A percentile compares a stretch with the other conserved stretches of the same genome.
Evolutionary conservation across 2,113 vertebrate species (phyloP).

Genomic region (Sphaerodactylus townsendi): DNA sequence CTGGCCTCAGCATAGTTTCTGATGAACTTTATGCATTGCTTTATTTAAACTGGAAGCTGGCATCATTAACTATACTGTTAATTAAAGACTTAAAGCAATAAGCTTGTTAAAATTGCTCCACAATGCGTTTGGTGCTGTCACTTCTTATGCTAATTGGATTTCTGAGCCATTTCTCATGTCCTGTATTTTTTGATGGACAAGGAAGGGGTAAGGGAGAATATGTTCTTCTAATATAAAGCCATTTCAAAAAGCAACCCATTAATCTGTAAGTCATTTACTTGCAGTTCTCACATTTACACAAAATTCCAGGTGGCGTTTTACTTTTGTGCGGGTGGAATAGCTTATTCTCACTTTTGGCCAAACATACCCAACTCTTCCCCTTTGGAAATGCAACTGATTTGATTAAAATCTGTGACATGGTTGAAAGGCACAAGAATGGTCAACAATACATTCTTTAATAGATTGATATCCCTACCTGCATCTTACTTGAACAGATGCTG

Average conservation of each 20-base stretch:
- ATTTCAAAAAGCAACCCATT: not conserved
- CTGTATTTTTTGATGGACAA: not conserved
- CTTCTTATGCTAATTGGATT: constrained; percentile 42
- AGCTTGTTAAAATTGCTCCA: constrained; percentile 11
- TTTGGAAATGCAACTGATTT: not conserved
- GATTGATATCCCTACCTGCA: too few relatives aligned
- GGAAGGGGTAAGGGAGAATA: not conserved
- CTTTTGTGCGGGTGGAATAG: not conserved
- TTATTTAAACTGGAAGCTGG: not conserved
- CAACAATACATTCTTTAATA: too few relatives aligned
- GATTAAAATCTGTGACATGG: not conserved
- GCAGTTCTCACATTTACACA: not conserved
- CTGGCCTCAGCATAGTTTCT: not conserved
- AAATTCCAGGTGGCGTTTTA: not conserved
- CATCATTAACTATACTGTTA: not conserved
- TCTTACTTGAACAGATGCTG: too few relatives aligned
- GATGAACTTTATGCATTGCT: not conserved
- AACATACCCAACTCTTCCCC: not conserved
- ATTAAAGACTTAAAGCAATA: not conserved
- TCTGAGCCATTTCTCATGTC: constrained; percentile 41
- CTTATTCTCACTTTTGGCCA: not conserved
- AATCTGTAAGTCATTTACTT: constrained; percentile 12
- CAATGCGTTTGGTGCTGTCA: constrained; percentile 35
- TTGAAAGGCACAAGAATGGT: not conserved
- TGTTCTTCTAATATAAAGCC: constrained; percentile 9